These are phyloP conservation scores for Dryocosmus kuriphilus DNA, from an alignment of 2,888 invertebrate species.

Conservation along the genomic window DNA sequence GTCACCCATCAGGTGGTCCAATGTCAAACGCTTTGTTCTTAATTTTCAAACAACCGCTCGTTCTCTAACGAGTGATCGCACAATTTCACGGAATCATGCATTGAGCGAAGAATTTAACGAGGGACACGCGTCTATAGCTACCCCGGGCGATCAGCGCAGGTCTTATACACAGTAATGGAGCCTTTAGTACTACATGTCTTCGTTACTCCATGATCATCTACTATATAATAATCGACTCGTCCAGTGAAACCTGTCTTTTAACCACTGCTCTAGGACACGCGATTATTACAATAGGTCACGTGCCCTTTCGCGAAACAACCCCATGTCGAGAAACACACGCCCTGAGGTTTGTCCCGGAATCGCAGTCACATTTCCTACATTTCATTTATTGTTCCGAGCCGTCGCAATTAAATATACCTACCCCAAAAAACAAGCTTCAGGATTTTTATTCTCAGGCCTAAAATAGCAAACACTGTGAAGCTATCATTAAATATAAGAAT, in stretches of 20 bases:
- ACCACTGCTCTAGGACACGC: conserved; percentile 52
- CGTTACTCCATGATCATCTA: conserved; percentile 53
- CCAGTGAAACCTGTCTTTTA: conserved; percentile 56
- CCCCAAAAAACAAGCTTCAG: conserved; percentile 3
- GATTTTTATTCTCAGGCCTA: conserved; percentile 27
- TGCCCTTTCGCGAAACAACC: conserved; percentile 66
- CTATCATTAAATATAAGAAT: too few species aligned
- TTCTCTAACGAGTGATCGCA: conserved; percentile 69
- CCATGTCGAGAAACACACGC: conserved; percentile 72
- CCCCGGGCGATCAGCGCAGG: conserved; percentile 43
- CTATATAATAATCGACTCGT: conserved; percentile 43
- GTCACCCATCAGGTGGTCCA: conserved; percentile 31
- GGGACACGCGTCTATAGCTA: conserved; percentile 69
- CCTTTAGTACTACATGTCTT: conserved; percentile 45
- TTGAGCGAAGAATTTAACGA: conserved; percentile 74
- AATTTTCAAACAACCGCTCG: conserved; percentile 32
- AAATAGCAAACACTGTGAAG: too few species aligned
- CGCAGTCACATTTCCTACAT: conserved; percentile 65
- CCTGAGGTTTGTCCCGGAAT: conserved; percentile 66
- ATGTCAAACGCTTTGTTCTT: conserved; percentile 34
- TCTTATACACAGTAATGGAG: conserved; percentile 49
- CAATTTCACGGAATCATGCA: conserved; percentile 72
- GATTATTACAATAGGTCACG: conserved; percentile 72
- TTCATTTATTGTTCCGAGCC: conserved; percentile 63
- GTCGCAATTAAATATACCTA: conserved; percentile 53